Conservation (phyloP, 2,888 invertebrate species). For the Pseudococcus longispinus region DNA sequence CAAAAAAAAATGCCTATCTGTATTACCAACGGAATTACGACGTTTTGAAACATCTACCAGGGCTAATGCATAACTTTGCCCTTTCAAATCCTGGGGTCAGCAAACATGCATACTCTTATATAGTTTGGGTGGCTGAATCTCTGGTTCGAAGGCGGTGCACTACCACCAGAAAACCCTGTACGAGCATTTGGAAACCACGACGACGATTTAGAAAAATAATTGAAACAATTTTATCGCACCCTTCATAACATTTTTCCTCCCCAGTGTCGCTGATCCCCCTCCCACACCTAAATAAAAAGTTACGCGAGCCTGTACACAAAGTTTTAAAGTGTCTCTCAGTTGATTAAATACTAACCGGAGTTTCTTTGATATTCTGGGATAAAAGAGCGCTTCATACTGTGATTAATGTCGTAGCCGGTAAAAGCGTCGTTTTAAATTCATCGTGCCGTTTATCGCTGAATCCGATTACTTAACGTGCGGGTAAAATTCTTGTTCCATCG, state of each 20-base stretch:
- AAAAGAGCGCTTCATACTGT: constrained; percentile 39
- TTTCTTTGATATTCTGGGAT: constrained; percentile 34
- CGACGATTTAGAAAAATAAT: too few relatives aligned
- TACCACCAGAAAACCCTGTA: too few relatives aligned
- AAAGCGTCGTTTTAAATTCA: constrained; percentile 39
- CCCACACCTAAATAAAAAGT: neutral
- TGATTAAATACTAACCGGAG: constrained; percentile 28
- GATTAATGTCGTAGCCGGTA: constrained; percentile 29
- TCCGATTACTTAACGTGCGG: constrained; percentile 31
- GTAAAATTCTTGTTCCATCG: constrained; percentile 29
- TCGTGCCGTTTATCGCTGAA: constrained; percentile 32
- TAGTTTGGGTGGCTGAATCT: too few relatives aligned
- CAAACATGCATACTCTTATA: too few relatives aligned
- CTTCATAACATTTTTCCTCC: neutral
- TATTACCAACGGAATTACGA: too few relatives aligned
- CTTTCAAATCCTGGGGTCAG: too few relatives aligned
- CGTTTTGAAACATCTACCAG: too few relatives aligned
- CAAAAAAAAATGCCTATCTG: too few relatives aligned
- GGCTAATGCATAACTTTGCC: too few relatives aligned
- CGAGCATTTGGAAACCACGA: too few relatives aligned
- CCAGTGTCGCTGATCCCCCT: neutral
- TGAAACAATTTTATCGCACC: neutral
- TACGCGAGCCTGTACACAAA: neutral
- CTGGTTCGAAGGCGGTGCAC: too few relatives aligned
- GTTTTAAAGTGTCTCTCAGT: constrained; percentile 38